A percentile compares a stretch with the other conserved stretches of the same genome.
phyloP scores from a whole-genome alignment of 1,140 invertebrate genomes.

The Neoseiulus cucumeris region DNA sequence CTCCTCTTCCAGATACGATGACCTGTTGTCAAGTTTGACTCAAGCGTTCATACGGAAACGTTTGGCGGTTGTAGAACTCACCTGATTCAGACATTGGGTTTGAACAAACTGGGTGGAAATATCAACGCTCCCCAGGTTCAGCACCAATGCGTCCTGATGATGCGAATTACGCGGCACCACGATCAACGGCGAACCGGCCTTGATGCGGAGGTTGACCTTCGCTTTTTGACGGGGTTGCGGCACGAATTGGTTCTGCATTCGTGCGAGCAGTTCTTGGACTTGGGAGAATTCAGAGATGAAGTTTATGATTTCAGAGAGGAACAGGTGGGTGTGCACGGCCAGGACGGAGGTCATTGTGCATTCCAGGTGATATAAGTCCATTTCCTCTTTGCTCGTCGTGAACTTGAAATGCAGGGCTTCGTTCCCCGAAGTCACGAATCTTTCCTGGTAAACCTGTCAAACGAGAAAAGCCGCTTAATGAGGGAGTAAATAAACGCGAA shows the following conservation, averaged over 20 bases:
- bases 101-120: slow-evolving; percentile 44
- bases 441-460: slow-evolving; percentile 52
- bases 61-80: not conserved
- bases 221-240: not conserved
- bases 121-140: slow-evolving; percentile 56
- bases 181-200: slow-evolving; percentile 60
- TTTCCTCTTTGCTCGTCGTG: slow-evolving; percentile 11
- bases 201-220: slow-evolving; percentile 43
- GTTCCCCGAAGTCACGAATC: slow-evolving; percentile 58
- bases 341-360: slow-evolving; percentile 55
- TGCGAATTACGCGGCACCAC: slow-evolving; percentile 64
- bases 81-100: slow-evolving; percentile 15
- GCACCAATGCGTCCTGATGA: slow-evolving; percentile 50
- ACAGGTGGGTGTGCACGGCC: slow-evolving; percentile 85
- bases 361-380: slow-evolving; percentile 34
- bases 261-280: slow-evolving; percentile 46
- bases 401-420: slow-evolving; percentile 55
- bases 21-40: not conserved
- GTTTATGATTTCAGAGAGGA: slow-evolving; percentile 58
- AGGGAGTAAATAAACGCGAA: not conserved
- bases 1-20: not conserved
- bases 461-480: slow-evolving; percentile 21
- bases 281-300: slow-evolving; percentile 71
- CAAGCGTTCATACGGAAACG: not conserved
- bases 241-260: slow-evolving; percentile 31